Evolutionary conservation across 1,140 invertebrate genomes (phyloP), one percentile per base, ranked within the genome.

Genomic region (Drosophila nasuta): DNA sequence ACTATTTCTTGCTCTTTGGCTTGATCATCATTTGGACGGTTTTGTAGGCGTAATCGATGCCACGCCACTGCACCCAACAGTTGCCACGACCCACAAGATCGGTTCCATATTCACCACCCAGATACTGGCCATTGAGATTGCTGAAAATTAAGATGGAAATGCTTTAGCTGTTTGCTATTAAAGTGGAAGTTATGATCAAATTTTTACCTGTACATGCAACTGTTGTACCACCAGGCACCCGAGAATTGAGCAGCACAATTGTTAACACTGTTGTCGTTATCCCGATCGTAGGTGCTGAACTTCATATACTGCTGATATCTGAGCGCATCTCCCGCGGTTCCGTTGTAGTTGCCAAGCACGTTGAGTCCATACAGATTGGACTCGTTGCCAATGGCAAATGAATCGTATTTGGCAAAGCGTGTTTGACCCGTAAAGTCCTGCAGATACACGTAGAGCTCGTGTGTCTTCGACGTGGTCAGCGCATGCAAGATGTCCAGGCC

Each of bases 151-250:
- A 43, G 5, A 48, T 11, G 30, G 20, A 10, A 28, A 1, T n/a
- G 1, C 2, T 13, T 20, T 46, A 35, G 20, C 0, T 4, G 6
- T 2, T 30, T 25, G 15, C 15, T 3, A 43, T 2, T 30, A 1
- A 54, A n/a, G 3, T 10, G 30, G 28, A 4, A 2, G 15, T 15
- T n/a, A 3, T 5, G 2, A 35, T 13, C 2, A 7, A 11, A 6
- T 10, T n/a, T 41, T 30, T 35, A 75, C 72, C 72, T 75, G 58
- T 70, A 63, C 66, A 75, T 58, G 43, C 72, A 75, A 8, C 43
- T 75, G 25, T 75, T 75, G 5, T 75, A 77, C 75, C 75, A 77
- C 75, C 75, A 77, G 1, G 64, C 75, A 11, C 75, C 65, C 0
- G 41, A 43, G 60, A 35, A 75, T 1, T 70, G 41, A 3, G 65